These are phyloP conservation scores for Oscheius sp. DNA, from an alignment of 2,888 invertebrate genomes.

Conservation along the genomic window DNA sequence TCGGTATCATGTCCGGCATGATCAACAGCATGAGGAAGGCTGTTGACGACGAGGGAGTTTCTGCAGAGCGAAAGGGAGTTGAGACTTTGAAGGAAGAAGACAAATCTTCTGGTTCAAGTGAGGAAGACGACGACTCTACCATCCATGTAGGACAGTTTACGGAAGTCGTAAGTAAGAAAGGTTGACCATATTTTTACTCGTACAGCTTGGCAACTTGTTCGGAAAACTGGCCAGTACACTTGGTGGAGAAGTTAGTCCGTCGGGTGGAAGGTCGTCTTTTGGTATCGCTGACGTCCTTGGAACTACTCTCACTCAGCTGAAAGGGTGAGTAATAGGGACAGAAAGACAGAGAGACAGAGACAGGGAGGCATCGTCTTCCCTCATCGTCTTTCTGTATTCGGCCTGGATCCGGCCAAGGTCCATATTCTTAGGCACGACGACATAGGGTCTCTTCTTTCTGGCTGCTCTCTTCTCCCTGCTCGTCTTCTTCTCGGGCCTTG, in stretches of 20 bases:
- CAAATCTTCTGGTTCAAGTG: not conserved
- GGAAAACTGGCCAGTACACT: conserved; percentile 16
- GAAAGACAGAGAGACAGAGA: no score
- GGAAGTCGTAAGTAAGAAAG: not conserved
- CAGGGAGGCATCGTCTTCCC: not conserved
- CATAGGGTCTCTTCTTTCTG: not conserved
- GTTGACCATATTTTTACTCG: not conserved
- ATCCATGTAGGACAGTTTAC: conserved; percentile 1
- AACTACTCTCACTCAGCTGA: not conserved
- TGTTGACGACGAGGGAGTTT: no score
- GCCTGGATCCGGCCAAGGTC: not conserved
- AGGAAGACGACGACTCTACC: not conserved
- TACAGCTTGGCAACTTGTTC: conserved; percentile 6
- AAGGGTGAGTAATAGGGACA: not conserved
- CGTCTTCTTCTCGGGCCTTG: conserved; percentile 1
- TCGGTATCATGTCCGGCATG: no score
- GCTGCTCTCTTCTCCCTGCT: not conserved
- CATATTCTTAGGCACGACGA: conserved; percentile 9
- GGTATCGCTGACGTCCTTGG: conserved; percentile 20
- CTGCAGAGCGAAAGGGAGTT: no score
- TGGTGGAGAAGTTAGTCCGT: conserved; percentile 1
- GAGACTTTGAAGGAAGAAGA: no score
- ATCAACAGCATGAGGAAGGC: no score
- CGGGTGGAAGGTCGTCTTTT: conserved; percentile 5
- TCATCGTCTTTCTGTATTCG: not conserved